Evolutionary conservation across 2,113 vertebrate species (phyloP).

Genomic region (Kryptolebias marmoratus): DNA sequence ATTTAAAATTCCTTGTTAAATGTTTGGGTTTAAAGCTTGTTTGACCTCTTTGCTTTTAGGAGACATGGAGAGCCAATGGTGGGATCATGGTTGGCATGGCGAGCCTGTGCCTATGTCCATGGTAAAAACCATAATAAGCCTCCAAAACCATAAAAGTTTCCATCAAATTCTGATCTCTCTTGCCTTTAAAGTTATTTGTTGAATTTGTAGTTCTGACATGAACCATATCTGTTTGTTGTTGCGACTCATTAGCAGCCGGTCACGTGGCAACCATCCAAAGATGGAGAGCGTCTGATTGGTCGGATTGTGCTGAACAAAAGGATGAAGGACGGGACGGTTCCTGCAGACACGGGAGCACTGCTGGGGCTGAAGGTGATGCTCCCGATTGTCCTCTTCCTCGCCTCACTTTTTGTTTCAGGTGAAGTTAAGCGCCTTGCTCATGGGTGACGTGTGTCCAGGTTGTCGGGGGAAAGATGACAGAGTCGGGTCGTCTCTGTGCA

Average conservation of each 20-base stretch:
- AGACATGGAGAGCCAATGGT: conserved; percentile 97
- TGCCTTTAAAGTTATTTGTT: neutral
- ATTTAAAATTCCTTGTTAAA: no score
- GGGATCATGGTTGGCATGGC: conserved; percentile 93
- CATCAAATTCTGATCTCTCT: neutral
- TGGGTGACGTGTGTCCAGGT: conserved; percentile 79
- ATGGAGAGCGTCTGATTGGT: conserved; percentile 95
- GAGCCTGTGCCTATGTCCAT: conserved; percentile 90
- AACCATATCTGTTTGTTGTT: neutral
- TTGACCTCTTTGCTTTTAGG: conserved; percentile 71
- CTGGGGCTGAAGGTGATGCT: conserved; percentile 91
- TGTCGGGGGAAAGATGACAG: conserved; percentile 97
- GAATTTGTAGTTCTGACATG: neutral
- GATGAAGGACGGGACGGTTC: conserved; percentile 92
- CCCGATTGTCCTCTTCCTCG: no score
- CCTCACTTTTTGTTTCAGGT: no score
- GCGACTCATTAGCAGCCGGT: conserved; percentile 86
- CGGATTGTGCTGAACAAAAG: conserved; percentile 95
- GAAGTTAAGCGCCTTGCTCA: conserved; percentile 4
- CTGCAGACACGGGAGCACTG: conserved; percentile 91
- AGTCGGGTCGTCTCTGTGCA: conserved; percentile 95
- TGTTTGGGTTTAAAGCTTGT: no score
- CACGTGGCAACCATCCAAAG: conserved; percentile 96
- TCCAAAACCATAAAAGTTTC: neutral
- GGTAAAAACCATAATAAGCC: conserved; percentile 82